Evolutionary conservation across 2,113 vertebrate species (phyloP).

Genomic region (Tragelaphus buxtoni): DNA sequence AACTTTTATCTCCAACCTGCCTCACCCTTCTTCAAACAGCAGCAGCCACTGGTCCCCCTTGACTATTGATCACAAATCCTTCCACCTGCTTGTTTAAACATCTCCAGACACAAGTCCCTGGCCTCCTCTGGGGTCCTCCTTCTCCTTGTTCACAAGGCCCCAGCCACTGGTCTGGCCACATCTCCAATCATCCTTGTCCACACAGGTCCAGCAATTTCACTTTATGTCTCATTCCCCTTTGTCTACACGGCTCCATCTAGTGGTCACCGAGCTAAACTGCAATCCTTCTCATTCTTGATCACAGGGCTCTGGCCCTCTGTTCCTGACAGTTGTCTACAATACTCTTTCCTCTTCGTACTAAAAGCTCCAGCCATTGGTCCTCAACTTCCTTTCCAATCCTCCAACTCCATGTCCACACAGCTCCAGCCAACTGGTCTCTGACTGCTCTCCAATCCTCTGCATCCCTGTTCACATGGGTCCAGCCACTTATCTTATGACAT

Average conservation of each 20-base stretch:
- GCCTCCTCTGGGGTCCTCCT: rapidly evolving
- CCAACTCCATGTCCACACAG: too few species aligned
- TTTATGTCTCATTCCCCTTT: background rate
- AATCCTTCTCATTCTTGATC: background rate
- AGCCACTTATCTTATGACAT: too few species aligned
- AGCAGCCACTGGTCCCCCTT: background rate
- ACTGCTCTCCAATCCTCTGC: too few species aligned
- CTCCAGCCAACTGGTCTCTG: too few species aligned
- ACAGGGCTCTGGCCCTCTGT: background rate
- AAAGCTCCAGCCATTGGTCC: too few species aligned
- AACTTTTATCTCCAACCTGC: background rate
- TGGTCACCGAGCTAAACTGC: background rate
- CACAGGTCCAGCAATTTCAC: background rate
- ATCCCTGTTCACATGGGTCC: too few species aligned
- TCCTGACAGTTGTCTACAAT: background rate
- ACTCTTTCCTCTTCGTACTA: too few species aligned
- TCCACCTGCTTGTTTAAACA: background rate
- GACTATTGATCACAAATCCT: background rate
- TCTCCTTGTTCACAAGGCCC: background rate
- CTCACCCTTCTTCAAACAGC: background rate
- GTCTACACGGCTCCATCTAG: background rate
- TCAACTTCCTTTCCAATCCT: too few species aligned
- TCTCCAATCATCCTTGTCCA: background rate
- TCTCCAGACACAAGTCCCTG: background rate
- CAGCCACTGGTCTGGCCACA: background rate